A percentile compares a stretch with the other conserved stretches of the same genome.
These are phyloP conservation scores for Poecilia gillii DNA, from an alignment of 2,797 vertebrate genomes.

Conservation along the genomic window DNA sequence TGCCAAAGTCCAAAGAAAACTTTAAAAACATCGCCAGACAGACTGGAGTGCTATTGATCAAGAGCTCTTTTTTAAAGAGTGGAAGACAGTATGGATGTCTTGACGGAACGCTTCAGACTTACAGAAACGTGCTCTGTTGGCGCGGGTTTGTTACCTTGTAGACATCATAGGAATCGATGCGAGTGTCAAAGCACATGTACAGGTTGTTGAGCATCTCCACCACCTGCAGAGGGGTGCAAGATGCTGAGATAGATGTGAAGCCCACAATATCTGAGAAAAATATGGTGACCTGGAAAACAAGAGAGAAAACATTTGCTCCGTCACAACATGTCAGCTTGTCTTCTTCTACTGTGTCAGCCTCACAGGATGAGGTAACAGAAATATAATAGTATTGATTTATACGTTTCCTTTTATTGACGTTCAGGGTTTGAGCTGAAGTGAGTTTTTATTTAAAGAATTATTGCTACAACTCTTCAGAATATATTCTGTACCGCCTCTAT, in stretches of 20 bases:
- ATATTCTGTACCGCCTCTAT: not conserved
- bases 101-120: not conserved
- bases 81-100: not conserved
- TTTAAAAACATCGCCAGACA: not conserved
- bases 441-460: not conserved
- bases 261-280: conserved; percentile 93
- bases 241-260: conserved; percentile 90
- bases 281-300: conserved; percentile 85
- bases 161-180: conserved; percentile 89
- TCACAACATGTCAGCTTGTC: not conserved
- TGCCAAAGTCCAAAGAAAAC: not conserved
- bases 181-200: conserved; percentile 90
- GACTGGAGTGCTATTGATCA: not conserved
- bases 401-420: not conserved
- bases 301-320: not conserved
- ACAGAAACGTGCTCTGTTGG: not conserved
- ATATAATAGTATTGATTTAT: not conserved
- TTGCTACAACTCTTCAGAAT: not conserved
- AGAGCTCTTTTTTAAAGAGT: not conserved
- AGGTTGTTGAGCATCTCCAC: conserved; percentile 92
- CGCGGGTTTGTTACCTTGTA: conserved; percentile 82
- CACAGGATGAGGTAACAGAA: not conserved
- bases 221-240: conserved; percentile 88
- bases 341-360: not conserved
- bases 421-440: not conserved